Evolutionary conservation across 2,113 vertebrate genomes (phyloP).

Genomic region (Platysteira castanea): DNA sequence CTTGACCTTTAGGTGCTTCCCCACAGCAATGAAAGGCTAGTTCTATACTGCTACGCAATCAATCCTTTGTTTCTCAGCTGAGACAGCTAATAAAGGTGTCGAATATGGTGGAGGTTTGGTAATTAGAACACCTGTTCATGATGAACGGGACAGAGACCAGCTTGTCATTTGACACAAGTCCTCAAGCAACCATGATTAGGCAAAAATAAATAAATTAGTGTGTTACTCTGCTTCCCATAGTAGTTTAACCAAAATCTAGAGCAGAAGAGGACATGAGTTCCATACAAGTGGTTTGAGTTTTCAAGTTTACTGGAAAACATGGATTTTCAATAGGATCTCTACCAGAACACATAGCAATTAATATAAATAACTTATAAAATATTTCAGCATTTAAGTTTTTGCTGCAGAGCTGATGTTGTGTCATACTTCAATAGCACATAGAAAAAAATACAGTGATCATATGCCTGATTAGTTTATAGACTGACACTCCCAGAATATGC

Average conservation of each 20-base stretch:
- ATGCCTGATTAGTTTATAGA: background rate
- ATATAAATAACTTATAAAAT: background rate
- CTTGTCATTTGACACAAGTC: constrained; percentile 14
- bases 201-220: background rate
- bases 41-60: background rate
- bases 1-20: constrained; percentile 60
- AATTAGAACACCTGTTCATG: constrained; percentile 41
- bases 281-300: background rate
- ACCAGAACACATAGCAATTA: background rate
- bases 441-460: background rate
- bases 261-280: background rate
- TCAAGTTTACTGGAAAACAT: background rate
- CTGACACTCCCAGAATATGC: background rate
- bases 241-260: background rate
- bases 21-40: constrained; percentile 38
- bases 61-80: constrained; percentile 37
- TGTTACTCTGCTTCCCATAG: accelerated
- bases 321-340: background rate
- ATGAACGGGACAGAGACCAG: constrained; percentile 7
- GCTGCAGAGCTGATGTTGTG: background rate
- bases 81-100: constrained; percentile 55
- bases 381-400: background rate
- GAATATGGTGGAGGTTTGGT: constrained; percentile 19
- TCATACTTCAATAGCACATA: background rate
- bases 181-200: background rate